phyloP scores from a whole-genome alignment of 2,113 vertebrate species.

The Elephas maximus region DNA sequence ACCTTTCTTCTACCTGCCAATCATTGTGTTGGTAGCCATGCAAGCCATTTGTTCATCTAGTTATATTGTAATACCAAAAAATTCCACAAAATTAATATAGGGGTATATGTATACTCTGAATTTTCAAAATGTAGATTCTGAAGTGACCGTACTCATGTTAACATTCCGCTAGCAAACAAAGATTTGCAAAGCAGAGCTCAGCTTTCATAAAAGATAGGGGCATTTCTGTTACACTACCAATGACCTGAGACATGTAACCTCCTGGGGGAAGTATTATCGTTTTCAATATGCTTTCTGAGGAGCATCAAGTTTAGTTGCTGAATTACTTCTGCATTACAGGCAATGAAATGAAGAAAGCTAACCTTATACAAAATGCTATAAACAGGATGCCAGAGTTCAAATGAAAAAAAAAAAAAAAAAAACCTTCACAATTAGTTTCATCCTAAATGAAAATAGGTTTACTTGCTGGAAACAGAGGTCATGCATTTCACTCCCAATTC shows the following conservation, averaged over 20 bases:
- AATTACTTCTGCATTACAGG: conserved; percentile 55
- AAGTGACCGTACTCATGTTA: neutral
- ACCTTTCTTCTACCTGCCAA: neutral
- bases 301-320: conserved; percentile 29
- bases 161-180: neutral
- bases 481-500: neutral
- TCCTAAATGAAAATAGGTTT: neutral
- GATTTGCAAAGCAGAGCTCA: conserved; percentile 74
- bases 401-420: neutral
- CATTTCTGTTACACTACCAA: conserved; percentile 60
- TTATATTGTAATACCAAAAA: conserved; percentile 38
- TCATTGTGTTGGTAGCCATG: neutral
- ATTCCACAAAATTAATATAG: neutral
- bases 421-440: neutral
- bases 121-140: neutral
- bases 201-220: conserved; percentile 62
- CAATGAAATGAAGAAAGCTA: neutral
- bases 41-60: neutral
- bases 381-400: neutral
- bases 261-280: conserved; percentile 60
- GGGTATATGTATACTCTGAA: neutral
- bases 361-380: neutral
- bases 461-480: conserved; percentile 26
- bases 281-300: conserved; percentile 3
- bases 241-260: conserved; percentile 71